Base-by-base conservation (phyloP, 2,113 vertebrate genomes). In the Anguilla rostrata region DNA sequence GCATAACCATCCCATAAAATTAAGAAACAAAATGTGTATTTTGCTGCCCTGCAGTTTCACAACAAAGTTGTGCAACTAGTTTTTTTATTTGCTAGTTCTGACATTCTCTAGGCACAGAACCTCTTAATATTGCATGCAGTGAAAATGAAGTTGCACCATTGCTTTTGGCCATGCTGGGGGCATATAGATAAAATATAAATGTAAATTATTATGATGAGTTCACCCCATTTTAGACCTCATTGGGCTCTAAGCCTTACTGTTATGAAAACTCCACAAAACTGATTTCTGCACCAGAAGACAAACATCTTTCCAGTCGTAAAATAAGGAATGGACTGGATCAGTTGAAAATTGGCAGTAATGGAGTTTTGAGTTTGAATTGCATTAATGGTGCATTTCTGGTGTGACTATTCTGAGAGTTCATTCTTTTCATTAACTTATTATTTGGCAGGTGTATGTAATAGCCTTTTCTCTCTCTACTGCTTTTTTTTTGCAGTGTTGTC, bases 401-500 rank as follows among this genome's bases (percentile, higher is more conserved):
- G n/a, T 75, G 71, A 34, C 0, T 75, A 6, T n/a, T 75, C 11
- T n/a, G 71, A 75, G 71, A 34, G 71, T 34, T 75, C 26, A 75
- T 29, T 75, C n/a, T 75, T 75, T 75, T 81, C 39, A 41, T 46
- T 1, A 39, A 39, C 40, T 1, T 46, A 22, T 81, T 22, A 81
- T 43, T 46, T 41, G 5, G 39, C 80, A 41, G 80, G 39, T 43
- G 40, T 81, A 40, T 22, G n/a, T 75, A 75, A 75, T 75, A 12
- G 71, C 71, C 26, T 34, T 34, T 75, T n/a, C n/a, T 8, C 75
- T 78, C 84, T 80, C 46, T 80, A 49, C 18, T 34, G 84, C 56
- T 56, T 85, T 53, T 86, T 56, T 85, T 53, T 86, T 20, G 12
- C 43, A 43, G 22, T 63, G 79, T 86, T 82, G 85, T 82, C 85